phyloP scores from a whole-genome alignment of 2,888 invertebrate species.

The Microdon myrmicae region DNA sequence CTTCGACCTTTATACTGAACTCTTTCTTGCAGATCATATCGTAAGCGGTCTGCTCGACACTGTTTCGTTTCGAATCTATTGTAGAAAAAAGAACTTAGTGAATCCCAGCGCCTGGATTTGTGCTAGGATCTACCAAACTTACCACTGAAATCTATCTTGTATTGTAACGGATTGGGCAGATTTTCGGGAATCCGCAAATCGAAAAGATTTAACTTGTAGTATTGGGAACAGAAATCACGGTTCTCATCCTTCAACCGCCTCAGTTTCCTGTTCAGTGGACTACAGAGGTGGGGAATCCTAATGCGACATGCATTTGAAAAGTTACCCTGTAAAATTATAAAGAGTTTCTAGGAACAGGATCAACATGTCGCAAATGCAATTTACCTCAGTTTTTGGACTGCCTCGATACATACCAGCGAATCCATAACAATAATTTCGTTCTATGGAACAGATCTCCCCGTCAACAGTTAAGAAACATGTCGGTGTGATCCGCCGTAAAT shows the following conservation, averaged over 20 bases:
- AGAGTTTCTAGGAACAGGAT: not conserved
- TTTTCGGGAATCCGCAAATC: conserved; percentile 64
- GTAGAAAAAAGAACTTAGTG: conserved; percentile 3
- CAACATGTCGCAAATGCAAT: conserved; percentile 14
- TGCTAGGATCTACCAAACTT: not conserved
- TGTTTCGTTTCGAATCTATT: conserved; percentile 57
- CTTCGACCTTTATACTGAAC: conserved; percentile 44
- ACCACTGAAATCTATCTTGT: conserved; percentile 58
- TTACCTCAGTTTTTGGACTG: conserved; percentile 54
- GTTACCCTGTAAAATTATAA: conserved; percentile 46
- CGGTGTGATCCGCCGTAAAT: conserved; percentile 61
- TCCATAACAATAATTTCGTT: conserved; percentile 59
- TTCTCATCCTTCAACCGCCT: conserved; percentile 61
- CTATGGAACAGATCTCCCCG: conserved; percentile 54
- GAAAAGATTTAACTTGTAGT: conserved; percentile 64
- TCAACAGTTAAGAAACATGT: conserved; percentile 61
- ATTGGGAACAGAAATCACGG: conserved; percentile 61
- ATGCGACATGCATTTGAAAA: conserved; percentile 56
- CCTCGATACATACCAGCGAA: conserved; percentile 58
- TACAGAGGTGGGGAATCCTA: conserved; percentile 57
- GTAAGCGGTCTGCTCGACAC: conserved; percentile 59
- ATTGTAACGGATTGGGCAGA: conserved; percentile 63
- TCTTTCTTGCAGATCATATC: conserved; percentile 57
- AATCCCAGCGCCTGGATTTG: not conserved
- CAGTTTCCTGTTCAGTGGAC: conserved; percentile 59